Conservation (phyloP, 2,888 invertebrate species). For the Trissolcus japonicus region DNA sequence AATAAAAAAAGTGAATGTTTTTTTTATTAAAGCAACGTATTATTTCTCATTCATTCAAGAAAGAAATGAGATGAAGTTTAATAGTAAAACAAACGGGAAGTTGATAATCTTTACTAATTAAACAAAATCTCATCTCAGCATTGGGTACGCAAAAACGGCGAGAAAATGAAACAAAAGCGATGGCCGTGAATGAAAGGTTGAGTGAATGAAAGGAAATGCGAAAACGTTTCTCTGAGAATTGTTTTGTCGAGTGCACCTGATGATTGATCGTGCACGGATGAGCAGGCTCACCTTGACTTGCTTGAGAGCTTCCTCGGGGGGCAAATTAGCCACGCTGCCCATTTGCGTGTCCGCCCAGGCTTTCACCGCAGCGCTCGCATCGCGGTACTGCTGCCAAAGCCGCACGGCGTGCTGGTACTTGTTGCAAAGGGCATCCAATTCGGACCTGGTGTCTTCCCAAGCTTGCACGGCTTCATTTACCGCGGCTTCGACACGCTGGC, state of each 20-base stretch:
- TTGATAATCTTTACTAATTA: too few species aligned
- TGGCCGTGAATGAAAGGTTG: conserved; percentile 1
- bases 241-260: conserved; percentile 21
- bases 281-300: conserved; percentile 82
- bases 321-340: conserved; percentile 83
- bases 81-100: too few species aligned
- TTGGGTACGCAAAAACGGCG: too few species aligned
- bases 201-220: not conserved
- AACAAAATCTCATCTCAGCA: too few species aligned
- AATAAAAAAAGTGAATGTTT: too few species aligned
- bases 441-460: conserved; percentile 87
- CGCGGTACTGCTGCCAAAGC: conserved; percentile 88
- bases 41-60: too few species aligned
- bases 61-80: too few species aligned
- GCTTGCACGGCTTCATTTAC: conserved; percentile 87
- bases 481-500: conserved; percentile 84
- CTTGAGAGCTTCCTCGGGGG: conserved; percentile 84
- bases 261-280: conserved; percentile 29
- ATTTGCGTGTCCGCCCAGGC: conserved; percentile 87
- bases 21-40: too few species aligned
- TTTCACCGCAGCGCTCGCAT: conserved; percentile 86
- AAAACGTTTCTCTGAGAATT: not conserved
- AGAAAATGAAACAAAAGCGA: too few species aligned
- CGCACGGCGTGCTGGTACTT: conserved; percentile 89
- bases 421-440: conserved; percentile 85